These are phyloP conservation scores for Chydorus sphaericus DNA, from an alignment of 2,888 invertebrate genomes.

Conservation along the genomic window DNA sequence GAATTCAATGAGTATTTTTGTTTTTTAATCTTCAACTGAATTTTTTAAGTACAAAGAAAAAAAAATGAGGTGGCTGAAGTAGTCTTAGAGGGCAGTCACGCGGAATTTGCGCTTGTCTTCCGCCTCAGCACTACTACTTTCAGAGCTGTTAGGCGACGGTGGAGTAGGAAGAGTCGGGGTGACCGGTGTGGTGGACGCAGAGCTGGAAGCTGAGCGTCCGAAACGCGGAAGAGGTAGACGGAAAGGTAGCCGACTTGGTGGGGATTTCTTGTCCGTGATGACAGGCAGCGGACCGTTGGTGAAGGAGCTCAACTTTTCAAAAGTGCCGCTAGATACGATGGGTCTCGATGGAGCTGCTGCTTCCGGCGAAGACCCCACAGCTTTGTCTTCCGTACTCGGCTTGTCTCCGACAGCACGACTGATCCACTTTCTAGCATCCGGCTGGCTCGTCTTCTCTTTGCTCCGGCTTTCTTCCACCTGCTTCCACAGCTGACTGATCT, in stretches of 20 bases:
- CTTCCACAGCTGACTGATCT: slow-evolving; percentile 66
- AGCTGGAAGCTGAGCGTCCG: neutral
- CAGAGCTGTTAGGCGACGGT: neutral
- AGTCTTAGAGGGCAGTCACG: neutral
- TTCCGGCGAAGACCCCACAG: neutral
- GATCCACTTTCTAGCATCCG: slow-evolving; percentile 34
- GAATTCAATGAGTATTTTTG: no score
- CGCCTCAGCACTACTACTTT: neutral
- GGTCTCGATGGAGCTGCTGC: neutral
- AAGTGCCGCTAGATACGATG: slow-evolving; percentile 11
- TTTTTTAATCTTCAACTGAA: no score
- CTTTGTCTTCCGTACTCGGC: slow-evolving; percentile 7
- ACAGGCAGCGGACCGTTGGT: neutral
- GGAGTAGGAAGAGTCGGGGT: neutral
- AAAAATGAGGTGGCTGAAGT: no score
- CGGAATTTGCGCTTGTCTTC: slow-evolving; percentile 3
- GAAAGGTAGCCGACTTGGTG: slow-evolving; percentile 4
- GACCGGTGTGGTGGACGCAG: neutral
- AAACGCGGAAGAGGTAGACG: slow-evolving; percentile 3
- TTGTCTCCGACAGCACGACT: slow-evolving; percentile 8
- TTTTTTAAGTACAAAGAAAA: no score
- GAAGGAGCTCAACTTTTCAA: slow-evolving; percentile 14
- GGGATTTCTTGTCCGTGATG: neutral
- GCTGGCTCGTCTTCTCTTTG: slow-evolving; percentile 36
- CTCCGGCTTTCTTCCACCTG: slow-evolving; percentile 53